A percentile compares a stretch with the other conserved stretches of the same genome.
Evolutionary conservation across 1,140 invertebrate species (phyloP).

Genomic region (Anastatus disparis): DNA sequence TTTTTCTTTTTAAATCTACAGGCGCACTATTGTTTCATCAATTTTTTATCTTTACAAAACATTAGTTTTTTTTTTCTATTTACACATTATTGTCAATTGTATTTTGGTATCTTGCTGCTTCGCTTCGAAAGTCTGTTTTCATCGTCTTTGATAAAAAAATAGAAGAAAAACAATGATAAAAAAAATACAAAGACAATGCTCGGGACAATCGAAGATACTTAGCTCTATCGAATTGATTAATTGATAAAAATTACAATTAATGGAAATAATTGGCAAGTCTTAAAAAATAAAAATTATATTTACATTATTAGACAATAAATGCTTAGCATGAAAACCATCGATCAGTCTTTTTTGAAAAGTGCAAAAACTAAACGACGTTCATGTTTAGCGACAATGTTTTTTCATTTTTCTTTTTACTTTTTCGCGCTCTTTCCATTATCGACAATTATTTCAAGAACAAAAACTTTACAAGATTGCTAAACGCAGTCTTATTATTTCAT

Average conservation of each 20-base stretch:
- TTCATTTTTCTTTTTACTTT: too few relatives aligned
- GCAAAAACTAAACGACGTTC: not conserved
- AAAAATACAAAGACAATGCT: constrained; percentile 15
- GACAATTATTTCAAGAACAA: not conserved
- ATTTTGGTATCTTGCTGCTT: constrained; percentile 31
- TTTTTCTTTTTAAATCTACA: not conserved
- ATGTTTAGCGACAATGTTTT: not conserved
- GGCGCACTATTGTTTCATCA: not conserved
- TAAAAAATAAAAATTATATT: not conserved
- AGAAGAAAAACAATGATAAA: not conserved
- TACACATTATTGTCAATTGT: constrained; percentile 32
- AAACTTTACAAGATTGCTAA: not conserved
- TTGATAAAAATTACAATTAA: constrained; percentile 1
- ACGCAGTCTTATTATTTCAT: too few relatives aligned
- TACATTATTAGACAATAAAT: constrained; percentile 25
- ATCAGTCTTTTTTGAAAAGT: not conserved
- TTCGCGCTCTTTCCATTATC: not conserved
- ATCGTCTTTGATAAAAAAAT: not conserved
- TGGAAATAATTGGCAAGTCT: not conserved
- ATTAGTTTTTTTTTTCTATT: constrained; percentile 21
- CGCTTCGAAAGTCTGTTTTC: not conserved
- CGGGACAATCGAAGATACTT: constrained; percentile 7
- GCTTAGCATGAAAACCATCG: constrained; percentile 16
- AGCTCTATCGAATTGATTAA: constrained; percentile 17
- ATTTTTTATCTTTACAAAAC: constrained; percentile 5